A percentile compares a stretch with the other conserved stretches of the same genome.
These are phyloP conservation scores for Uromys caudimaculatus DNA, from an alignment of 2,797 vertebrate species.

Conservation along the genomic window DNA sequence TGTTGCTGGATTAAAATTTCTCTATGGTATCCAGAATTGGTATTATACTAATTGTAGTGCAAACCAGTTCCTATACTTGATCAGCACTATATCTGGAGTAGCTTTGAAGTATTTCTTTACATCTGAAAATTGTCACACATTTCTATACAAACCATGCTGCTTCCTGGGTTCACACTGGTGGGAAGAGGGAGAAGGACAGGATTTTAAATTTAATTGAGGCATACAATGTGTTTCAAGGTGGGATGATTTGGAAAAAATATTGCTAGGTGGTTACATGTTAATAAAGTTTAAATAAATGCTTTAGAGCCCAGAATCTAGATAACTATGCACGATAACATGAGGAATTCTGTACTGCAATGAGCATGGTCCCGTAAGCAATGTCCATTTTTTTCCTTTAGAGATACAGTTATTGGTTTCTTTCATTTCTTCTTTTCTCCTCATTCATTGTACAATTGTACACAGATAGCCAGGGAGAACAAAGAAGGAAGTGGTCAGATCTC, in stretches of 20 bases:
- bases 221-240: not conserved
- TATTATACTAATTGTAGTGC: not conserved
- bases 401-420: not conserved
- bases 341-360: not conserved
- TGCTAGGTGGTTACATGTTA: constrained; percentile 9
- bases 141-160: not conserved
- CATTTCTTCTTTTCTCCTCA: fast-evolving
- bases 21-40: not conserved
- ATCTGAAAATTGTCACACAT: not conserved
- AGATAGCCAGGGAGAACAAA: not conserved
- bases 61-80: not conserved
- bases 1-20: not conserved
- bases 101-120: constrained; percentile 28
- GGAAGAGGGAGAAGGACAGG: not conserved
- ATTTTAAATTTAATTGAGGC: constrained; percentile 31
- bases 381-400: not conserved
- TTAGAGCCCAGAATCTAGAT: not conserved
- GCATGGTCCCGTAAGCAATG: not conserved
- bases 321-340: not conserved
- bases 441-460: not conserved
- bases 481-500: not conserved
- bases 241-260: not conserved
- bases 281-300: constrained; percentile 38
- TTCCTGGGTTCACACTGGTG: not conserved
- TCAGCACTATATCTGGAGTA: not conserved